Evolutionary conservation across 53 echinoderm and acorn worm species (phyloP), one percentile per base, ranked within the genome.

Genomic region (Holothuria scabra): DNA sequence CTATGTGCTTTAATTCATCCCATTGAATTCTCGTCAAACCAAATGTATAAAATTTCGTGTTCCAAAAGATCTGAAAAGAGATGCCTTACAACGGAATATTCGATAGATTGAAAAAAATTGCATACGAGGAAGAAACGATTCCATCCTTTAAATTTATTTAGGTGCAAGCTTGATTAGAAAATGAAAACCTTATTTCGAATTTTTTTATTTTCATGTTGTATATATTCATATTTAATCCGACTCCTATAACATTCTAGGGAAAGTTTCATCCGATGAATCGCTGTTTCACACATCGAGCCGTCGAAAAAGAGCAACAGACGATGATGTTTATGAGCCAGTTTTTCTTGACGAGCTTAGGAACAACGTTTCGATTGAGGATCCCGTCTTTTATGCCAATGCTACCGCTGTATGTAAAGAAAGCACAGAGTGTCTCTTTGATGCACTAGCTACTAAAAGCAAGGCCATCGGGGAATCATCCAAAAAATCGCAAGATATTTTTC

Each of bases 301-400:
- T 31, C 74, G 60, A 24, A 67, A 31, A 38, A 67, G 67, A n/a
- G 67, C 67, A 34, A 19, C 21, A 21, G 12, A 32, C 2, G 90
- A 93, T 69, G 82, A 76, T 12, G 71, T 60, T n/a, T 95, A 86
- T 70, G 66, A 46, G 44, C 95, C 95, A 8, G 8, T 85, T 29
- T 95, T 95, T 89, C 89, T 93, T 8, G 91, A 90, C 22, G 87
- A 95, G 16, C 76, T 95, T 56, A 86, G 89, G 8, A 20, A 34
- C 0, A 74, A 35, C 25, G 59, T 78, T 10, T 75, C 86, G 55
- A 60, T 8, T 12, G 72, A 60, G 29, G 76, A 88, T 46, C 66
- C 88, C 5, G 62, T 74, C 28, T 91, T 90, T 87, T 85, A 91
- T 9, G 46, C 60, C 12, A 44, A 80, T 23, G 85, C 87, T 2